Base-by-base conservation (phyloP, 2,888 invertebrate species). In the Drosophila flavopinicola region DNA sequence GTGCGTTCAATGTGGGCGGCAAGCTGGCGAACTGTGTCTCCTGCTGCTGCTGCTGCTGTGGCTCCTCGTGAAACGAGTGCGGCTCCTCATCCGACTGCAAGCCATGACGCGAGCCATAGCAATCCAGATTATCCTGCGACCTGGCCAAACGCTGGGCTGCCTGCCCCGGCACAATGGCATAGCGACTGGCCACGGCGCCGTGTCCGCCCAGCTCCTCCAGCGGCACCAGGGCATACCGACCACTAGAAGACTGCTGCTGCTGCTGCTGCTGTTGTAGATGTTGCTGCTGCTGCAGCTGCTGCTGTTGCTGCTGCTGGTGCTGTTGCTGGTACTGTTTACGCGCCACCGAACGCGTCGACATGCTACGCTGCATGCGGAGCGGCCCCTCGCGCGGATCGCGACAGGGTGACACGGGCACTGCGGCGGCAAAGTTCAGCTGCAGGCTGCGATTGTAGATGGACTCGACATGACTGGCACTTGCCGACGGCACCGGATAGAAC, bases 211-310 rank as follows among this genome's bases (percentile, higher is more conserved):
- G 78, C 54, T 91, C 91, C 64, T 92, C 91, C 1, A 91, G 92
- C 0, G 93, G 93, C 71, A 93, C 93, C 70, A 93, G 91, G 1
- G 93, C 92, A 69, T 83, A 92, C 89, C 90, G 89, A 13, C 85
- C 92, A 52, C 69, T 72, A 1, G 57, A 37, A 6, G 78, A 24
- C 74, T 49, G 63, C 10, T 75, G 60, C n/a, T 64, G 66, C 32
- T 71, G 77, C 64, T 47, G 71, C 48, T 61, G 61, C 25, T 66
- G 70, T 11, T 64, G 63, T 17, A 66, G 64, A 6, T 61, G 67
- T 1, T 66, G 68, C 1, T 60, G 87, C 9, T 87, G 87, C 69
- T 66, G 64, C 6, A 60, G 73, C 4, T 72, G 74, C 1, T 44
- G 71, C 2, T 51, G 57, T 15, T 66, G 68, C n/a, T 77, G 78